phyloP scores from a whole-genome alignment of 2,797 vertebrate genomes.

The Darevskia nairensis region DNA sequence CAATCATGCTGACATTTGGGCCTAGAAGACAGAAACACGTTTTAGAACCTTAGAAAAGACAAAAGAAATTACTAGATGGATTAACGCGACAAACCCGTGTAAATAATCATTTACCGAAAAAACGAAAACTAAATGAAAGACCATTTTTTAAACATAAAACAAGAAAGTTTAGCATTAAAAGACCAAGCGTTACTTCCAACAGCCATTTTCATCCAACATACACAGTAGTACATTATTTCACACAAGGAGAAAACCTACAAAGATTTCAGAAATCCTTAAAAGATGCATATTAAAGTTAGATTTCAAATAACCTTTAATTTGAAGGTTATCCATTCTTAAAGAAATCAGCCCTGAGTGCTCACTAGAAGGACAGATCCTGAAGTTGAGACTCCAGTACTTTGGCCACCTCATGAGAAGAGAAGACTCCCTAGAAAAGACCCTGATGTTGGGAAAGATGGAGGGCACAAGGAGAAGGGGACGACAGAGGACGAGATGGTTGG shows the following conservation, averaged over 20 bases:
- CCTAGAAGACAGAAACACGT: slow-evolving; percentile 61
- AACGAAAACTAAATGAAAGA: background rate
- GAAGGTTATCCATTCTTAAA: no score
- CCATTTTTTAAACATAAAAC: background rate
- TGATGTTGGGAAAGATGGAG: no score
- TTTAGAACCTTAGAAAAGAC: slow-evolving; percentile 32
- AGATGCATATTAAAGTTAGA: background rate
- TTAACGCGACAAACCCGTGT: background rate
- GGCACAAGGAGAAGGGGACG: no score
- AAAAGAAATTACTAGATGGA: background rate
- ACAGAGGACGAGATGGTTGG: no score
- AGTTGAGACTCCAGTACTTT: no score
- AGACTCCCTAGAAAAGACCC: no score
- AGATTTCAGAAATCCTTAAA: background rate
- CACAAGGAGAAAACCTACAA: background rate
- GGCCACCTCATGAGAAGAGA: no score
- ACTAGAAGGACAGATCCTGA: no score
- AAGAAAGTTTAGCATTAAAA: background rate
- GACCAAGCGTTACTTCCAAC: no score
- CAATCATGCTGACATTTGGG: slow-evolving; percentile 71
- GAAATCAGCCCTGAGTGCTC: no score
- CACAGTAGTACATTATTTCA: background rate
- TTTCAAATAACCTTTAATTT: background rate
- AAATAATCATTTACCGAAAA: background rate
- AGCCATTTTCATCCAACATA: background rate